A percentile compares a stretch with the other conserved stretches of the same genome.
phyloP scores from a whole-genome alignment of 2,797 vertebrate genomes.

The Masticophis lateralis region DNA sequence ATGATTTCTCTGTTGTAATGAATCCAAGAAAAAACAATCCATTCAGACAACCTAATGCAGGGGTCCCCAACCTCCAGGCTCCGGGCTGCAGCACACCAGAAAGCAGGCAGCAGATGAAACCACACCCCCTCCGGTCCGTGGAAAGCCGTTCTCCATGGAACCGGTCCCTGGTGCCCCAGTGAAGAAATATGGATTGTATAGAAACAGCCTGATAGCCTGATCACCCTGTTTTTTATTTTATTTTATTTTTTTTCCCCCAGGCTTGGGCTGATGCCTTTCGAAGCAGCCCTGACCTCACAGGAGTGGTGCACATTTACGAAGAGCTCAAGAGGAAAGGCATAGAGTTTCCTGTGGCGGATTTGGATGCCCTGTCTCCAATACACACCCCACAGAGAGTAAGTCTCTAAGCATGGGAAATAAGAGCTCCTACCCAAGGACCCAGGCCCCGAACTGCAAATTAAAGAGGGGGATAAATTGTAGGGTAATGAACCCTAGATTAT shows the following conservation, averaged over 20 bases:
- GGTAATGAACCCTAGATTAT: not conserved
- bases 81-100: not conserved
- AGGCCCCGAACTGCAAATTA: not conserved
- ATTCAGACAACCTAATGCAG: not conserved
- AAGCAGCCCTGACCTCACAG: conserved; percentile 95
- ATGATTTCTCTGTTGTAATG: not conserved
- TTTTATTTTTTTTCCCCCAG: conserved; percentile 68
- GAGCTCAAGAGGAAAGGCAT: conserved; percentile 97
- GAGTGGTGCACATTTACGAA: conserved; percentile 96
- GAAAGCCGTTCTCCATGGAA: not conserved
- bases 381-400: conserved; percentile 94
- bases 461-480: not conserved
- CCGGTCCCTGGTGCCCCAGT: not conserved
- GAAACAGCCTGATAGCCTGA: not conserved
- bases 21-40: not conserved
- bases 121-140: not conserved
- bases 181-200: not conserved
- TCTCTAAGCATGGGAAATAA: rapidly evolving
- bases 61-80: not conserved
- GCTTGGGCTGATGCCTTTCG: conserved; percentile 98
- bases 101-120: not conserved
- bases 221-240: rapidly evolving
- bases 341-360: conserved; percentile 92
- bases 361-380: conserved; percentile 94
- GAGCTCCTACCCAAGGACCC: not conserved